Percentiles rank a stretch among this genome's conserved stretches.
Evolutionary conservation across 2,888 invertebrate species (phyloP).

Genomic region (Drosophila cognata): DNA sequence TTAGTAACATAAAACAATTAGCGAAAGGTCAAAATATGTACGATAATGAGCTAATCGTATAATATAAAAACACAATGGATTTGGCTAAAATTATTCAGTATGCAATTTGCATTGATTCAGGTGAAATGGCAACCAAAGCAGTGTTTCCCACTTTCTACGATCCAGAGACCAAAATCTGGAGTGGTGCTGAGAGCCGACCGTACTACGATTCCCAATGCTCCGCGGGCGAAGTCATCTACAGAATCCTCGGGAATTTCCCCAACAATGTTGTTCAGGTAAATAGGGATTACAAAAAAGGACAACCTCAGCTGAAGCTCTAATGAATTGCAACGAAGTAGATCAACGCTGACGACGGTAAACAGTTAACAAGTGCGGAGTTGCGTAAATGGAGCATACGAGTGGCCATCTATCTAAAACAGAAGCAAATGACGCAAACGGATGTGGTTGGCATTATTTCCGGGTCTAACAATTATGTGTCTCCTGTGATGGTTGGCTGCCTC

Average conservation of each 20-base stretch:
- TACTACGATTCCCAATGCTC: slow-evolving; percentile 40
- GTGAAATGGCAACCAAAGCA: slow-evolving; percentile 52
- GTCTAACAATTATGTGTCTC: slow-evolving; percentile 40
- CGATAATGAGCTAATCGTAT: neutral
- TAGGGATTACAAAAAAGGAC: neutral
- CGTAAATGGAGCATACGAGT: slow-evolving; percentile 37
- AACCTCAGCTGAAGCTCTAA: slow-evolving; percentile 1
- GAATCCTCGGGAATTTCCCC: slow-evolving; percentile 40
- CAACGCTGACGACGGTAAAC: slow-evolving; percentile 46
- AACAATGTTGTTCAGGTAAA: slow-evolving; percentile 55
- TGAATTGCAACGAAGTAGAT: slow-evolving; percentile 41
- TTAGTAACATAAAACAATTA: neutral
- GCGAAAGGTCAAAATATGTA: neutral
- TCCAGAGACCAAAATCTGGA: slow-evolving; percentile 60
- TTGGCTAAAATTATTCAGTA: slow-evolving; percentile 18
- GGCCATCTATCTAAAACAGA: slow-evolving; percentile 44
- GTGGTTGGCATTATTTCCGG: slow-evolving; percentile 45
- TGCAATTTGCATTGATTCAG: slow-evolving; percentile 8
- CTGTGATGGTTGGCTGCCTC: slow-evolving; percentile 46
- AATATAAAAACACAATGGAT: slow-evolving; percentile 51
- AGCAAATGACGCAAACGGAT: slow-evolving; percentile 57
- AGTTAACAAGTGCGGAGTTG: slow-evolving; percentile 42
- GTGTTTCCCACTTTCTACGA: slow-evolving; percentile 55
- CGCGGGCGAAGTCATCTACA: slow-evolving; percentile 31
- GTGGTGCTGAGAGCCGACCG: slow-evolving; percentile 32